Evolutionary conservation across 2,888 invertebrate species (phyloP).

Genomic region (Cheilosia scutellata): DNA sequence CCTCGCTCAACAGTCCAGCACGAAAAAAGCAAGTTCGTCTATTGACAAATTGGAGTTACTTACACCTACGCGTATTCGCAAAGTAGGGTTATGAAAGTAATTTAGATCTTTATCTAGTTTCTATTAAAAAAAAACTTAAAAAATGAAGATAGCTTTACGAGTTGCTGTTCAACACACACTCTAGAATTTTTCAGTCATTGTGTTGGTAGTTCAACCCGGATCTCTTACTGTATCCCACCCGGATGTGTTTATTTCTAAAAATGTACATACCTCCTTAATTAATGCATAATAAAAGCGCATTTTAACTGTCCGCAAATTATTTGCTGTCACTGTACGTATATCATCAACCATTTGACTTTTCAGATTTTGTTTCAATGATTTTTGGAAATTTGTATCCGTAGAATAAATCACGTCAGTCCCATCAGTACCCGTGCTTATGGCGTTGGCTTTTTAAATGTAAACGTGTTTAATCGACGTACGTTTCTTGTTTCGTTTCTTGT

Average conservation of each 20-base stretch:
- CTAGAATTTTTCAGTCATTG: background rate
- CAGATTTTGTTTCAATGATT: slow-evolving; percentile 65
- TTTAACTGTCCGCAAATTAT: slow-evolving; percentile 17
- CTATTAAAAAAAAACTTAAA: no score
- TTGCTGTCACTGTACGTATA: slow-evolving; percentile 16
- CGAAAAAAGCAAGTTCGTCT: no score
- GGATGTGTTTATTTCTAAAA: slow-evolving; percentile 2
- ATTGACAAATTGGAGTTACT: no score
- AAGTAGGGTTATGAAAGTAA: no score
- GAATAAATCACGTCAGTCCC: slow-evolving; percentile 73
- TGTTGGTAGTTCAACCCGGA: background rate
- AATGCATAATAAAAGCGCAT: background rate
- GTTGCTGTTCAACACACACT: background rate
- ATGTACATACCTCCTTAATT: background rate
- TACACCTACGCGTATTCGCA: no score
- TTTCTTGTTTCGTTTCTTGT: slow-evolving; percentile 49
- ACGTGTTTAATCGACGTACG: slow-evolving; percentile 70
- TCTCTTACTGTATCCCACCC: background rate
- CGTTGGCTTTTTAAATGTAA: slow-evolving; percentile 61
- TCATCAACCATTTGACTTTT: slow-evolving; percentile 33
- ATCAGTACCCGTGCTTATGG: slow-evolving; percentile 65
- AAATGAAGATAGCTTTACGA: background rate
- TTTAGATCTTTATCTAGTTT: no score
- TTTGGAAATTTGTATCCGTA: slow-evolving; percentile 72
- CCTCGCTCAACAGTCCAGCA: no score